A percentile compares a stretch with the other conserved stretches of the same genome.
These are phyloP conservation scores for Thrips palmi DNA, from an alignment of 1,140 invertebrate genomes.

Conservation along the genomic window DNA sequence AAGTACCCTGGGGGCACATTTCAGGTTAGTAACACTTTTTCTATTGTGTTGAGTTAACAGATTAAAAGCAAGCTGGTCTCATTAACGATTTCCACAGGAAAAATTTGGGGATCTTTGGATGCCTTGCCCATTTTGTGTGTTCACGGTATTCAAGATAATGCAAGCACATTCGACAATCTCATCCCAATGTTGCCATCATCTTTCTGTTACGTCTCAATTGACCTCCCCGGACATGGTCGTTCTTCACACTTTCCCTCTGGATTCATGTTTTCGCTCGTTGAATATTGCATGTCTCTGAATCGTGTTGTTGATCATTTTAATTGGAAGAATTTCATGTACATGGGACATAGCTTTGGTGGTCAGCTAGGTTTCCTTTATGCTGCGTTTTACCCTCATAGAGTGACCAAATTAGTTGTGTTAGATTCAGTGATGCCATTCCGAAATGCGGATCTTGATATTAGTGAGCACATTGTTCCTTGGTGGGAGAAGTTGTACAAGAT, in stretches of 20 bases:
- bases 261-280: slow-evolving; percentile 24
- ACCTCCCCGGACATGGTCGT: slow-evolving; percentile 48
- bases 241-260: slow-evolving; percentile 38
- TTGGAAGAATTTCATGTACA: slow-evolving; percentile 30
- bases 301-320: slow-evolving; percentile 32
- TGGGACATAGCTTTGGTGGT: slow-evolving; percentile 40
- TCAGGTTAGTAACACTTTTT: slow-evolving; percentile 11
- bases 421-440: slow-evolving; percentile 23
- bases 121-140: slow-evolving; percentile 32
- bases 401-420: slow-evolving; percentile 30
- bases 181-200: slow-evolving; percentile 32
- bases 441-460: slow-evolving; percentile 16
- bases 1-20: slow-evolving; percentile 16
- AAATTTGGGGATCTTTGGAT: slow-evolving; percentile 37
- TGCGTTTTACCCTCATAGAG: slow-evolving; percentile 27
- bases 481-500: slow-evolving; percentile 1
- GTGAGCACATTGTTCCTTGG: slow-evolving; percentile 5
- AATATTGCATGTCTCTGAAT: slow-evolving; percentile 28
- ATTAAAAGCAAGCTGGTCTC: not conserved
- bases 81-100: slow-evolving; percentile 22
- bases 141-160: slow-evolving; percentile 45
- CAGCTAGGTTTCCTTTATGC: slow-evolving; percentile 25
- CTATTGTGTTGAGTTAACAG: not conserved
- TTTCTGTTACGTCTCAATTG: slow-evolving; percentile 41
- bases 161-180: slow-evolving; percentile 41